These are phyloP conservation scores for Aspidapion aeneum DNA, from an alignment of 2,888 invertebrate genomes.

Conservation along the genomic window DNA sequence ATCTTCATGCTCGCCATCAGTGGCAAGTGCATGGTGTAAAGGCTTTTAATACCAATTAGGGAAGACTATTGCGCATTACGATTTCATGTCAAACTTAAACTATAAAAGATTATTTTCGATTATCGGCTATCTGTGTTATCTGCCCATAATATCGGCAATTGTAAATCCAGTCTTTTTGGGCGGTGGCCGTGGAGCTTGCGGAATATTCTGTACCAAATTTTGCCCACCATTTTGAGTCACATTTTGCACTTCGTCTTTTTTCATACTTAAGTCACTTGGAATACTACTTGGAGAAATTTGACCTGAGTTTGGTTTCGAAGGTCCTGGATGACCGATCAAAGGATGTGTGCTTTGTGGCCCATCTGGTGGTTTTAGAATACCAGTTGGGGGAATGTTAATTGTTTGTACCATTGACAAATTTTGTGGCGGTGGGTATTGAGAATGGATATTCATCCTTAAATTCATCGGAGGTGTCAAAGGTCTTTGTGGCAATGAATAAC, in stretches of 20 bases:
- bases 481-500: slow-evolving; percentile 40
- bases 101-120: no score
- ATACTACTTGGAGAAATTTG: slow-evolving; percentile 29
- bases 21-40: slow-evolving; percentile 63
- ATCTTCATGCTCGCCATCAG: slow-evolving; percentile 40
- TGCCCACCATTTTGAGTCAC: slow-evolving; percentile 30
- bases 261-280: slow-evolving; percentile 47
- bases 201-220: slow-evolving; percentile 46
- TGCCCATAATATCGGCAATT: slow-evolving; percentile 88
- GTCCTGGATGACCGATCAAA: slow-evolving; percentile 23
- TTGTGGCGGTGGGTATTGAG: slow-evolving; percentile 26
- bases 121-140: no score
- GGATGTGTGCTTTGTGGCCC: slow-evolving; percentile 14
- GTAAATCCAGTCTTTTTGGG: slow-evolving; percentile 78
- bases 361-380: slow-evolving; percentile 45
- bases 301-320: slow-evolving; percentile 18
- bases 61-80: no score
- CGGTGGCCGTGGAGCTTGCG: slow-evolving; percentile 55
- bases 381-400: slow-evolving; percentile 33
- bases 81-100: no score
- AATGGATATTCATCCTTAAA: slow-evolving; percentile 36
- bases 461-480: slow-evolving; percentile 40
- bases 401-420: slow-evolving; percentile 30
- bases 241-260: slow-evolving; percentile 38
- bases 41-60: slow-evolving; percentile 44